A percentile compares a stretch with the other conserved stretches of the same genome.
Evolutionary conservation across 2,888 invertebrate genomes (phyloP).

Genomic region (Plebejus argus): DNA sequence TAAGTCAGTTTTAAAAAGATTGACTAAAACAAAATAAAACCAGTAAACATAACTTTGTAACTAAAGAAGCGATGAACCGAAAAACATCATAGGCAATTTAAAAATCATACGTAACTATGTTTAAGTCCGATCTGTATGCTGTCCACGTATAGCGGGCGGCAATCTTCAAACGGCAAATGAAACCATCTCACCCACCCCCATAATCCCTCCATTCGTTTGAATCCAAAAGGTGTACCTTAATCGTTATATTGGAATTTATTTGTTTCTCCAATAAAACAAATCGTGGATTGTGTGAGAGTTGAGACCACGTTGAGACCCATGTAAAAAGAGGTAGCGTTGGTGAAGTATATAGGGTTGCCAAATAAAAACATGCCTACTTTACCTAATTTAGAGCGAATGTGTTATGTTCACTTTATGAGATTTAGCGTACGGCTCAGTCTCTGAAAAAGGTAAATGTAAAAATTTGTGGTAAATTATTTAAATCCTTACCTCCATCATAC

Average conservation of each 20-base stretch:
- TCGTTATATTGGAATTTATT: constrained; percentile 70
- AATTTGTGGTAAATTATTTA: too few species aligned
- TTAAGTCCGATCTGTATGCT: constrained; percentile 48
- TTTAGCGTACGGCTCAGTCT: too few species aligned
- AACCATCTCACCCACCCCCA: constrained; percentile 46
- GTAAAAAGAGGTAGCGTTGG: background rate
- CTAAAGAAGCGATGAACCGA: background rate
- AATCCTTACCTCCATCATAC: too few species aligned
- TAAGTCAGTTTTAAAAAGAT: too few species aligned
- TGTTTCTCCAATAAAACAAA: constrained; percentile 52
- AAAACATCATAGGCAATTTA: background rate
- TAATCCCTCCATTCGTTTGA: constrained; percentile 59
- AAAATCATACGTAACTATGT: constrained; percentile 36
- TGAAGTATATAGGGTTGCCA: background rate
- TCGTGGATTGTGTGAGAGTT: background rate
- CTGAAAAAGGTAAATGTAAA: too few species aligned
- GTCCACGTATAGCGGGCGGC: constrained; percentile 43
- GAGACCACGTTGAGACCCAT: too few species aligned
- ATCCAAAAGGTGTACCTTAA: constrained; percentile 66
- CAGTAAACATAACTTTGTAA: background rate
- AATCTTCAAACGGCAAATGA: constrained; percentile 52
- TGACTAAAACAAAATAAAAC: too few species aligned
- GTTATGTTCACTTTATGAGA: too few species aligned
- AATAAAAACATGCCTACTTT: too few species aligned
- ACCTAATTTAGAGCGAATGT: too few species aligned